Percentiles rank a stretch among this genome's conserved stretches.
phyloP scores from a whole-genome alignment of 2,113 vertebrate species.

The Craseonycteris thonglongyai region DNA sequence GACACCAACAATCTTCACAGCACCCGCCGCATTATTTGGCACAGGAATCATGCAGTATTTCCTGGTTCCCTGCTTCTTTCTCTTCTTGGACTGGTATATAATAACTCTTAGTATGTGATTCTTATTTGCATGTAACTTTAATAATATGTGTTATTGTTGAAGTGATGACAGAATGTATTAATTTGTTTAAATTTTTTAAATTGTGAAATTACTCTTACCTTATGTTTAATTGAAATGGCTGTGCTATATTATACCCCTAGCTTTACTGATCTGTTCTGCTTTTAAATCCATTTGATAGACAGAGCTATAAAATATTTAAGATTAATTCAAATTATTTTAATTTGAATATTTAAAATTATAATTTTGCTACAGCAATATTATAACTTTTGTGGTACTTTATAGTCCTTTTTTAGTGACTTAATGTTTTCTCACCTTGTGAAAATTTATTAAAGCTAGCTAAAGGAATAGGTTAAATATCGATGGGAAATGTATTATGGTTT shows the following conservation, averaged over 20 bases:
- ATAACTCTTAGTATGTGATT: neutral
- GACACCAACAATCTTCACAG: neutral
- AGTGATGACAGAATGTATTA: neutral
- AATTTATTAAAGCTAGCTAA: conserved; percentile 33
- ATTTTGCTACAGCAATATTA: conserved; percentile 11
- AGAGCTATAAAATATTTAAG: conserved; percentile 48
- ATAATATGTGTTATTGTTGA: neutral
- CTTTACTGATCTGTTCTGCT: conserved; percentile 53
- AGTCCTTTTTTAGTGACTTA: conserved; percentile 5
- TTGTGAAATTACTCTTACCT: conserved; percentile 17
- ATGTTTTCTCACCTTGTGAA: neutral
- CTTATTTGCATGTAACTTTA: neutral
- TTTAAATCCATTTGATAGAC: conserved; percentile 51
- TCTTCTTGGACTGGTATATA: neutral
- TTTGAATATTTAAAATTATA: neutral
- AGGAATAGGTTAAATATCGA: conserved; percentile 20
- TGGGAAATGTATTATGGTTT: conserved; percentile 6
- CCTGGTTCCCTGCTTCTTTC: neutral
- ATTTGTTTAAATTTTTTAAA: conserved; percentile 32
- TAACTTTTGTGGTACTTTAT: conserved; percentile 37
- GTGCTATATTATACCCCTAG: neutral
- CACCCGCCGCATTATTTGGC: accelerated
- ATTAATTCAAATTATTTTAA: neutral
- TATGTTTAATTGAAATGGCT: conserved; percentile 18
- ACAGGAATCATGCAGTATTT: neutral